Evolutionary conservation across 2,113 vertebrate species (phyloP).

Genomic region (Zingel zingel): DNA sequence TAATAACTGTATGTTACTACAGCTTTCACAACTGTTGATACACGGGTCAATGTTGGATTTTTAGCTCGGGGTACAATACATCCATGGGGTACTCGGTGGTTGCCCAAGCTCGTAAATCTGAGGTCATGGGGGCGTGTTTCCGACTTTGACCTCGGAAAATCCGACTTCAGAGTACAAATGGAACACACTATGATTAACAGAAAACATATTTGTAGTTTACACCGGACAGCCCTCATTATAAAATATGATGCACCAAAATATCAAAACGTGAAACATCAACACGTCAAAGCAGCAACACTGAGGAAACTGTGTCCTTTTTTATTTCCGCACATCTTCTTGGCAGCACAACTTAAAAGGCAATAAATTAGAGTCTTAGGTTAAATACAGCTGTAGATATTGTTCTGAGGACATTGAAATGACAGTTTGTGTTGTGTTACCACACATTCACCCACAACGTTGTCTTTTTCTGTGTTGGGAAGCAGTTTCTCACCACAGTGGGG

Average conservation of each 20-base stretch:
- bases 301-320: conserved; percentile 10
- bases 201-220: conserved; percentile 44
- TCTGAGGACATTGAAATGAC: conserved; percentile 13
- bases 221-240: conserved; percentile 27
- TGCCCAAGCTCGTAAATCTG: too few relatives aligned
- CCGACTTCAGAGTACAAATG: too few relatives aligned
- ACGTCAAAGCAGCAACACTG: conserved; percentile 45
- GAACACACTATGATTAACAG: neutral
- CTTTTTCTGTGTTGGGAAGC: conserved; percentile 27
- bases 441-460: neutral
- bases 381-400: conserved; percentile 31
- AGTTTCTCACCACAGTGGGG: neutral
- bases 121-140: too few relatives aligned
- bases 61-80: too few relatives aligned
- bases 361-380: conserved; percentile 56
- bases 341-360: conserved; percentile 62
- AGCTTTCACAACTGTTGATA: too few relatives aligned
- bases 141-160: too few relatives aligned
- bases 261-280: conserved; percentile 30
- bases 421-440: conserved; percentile 26
- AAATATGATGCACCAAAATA: conserved; percentile 52
- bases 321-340: conserved; percentile 9
- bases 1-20: too few relatives aligned
- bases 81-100: too few relatives aligned
- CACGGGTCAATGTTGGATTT: too few relatives aligned